Percentiles rank a stretch among this genome's conserved stretches.
Evolutionary conservation across 2,888 invertebrate species (phyloP).

Genomic region (Noctua comes): DNA sequence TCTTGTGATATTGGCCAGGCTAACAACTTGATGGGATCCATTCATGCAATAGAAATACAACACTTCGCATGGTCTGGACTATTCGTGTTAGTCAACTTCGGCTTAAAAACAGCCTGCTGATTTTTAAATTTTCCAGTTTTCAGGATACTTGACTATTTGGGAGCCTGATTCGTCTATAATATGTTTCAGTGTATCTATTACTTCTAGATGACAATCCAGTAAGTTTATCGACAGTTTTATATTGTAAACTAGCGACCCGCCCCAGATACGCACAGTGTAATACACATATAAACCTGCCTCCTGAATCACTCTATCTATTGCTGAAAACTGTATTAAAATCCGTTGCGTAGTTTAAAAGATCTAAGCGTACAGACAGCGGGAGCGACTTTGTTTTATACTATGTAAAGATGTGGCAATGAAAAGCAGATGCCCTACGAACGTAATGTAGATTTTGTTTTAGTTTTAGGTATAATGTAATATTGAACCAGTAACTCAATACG

Average conservation of each 20-base stretch:
- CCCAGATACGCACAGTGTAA: too few species aligned
- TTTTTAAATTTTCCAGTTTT: not conserved
- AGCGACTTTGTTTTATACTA: too few species aligned
- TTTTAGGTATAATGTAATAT: not conserved
- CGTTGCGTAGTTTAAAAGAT: too few species aligned
- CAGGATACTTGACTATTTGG: not conserved
- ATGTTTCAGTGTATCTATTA: not conserved
- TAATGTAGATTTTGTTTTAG: not conserved
- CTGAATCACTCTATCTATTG: too few species aligned
- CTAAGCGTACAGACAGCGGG: too few species aligned
- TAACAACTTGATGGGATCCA: not conserved
- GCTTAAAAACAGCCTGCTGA: not conserved
- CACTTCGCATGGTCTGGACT: not conserved
- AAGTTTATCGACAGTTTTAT: not conserved
- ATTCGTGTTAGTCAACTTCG: not conserved
- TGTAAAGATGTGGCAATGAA: not conserved
- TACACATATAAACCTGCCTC: too few species aligned
- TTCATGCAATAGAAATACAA: not conserved
- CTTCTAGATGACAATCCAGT: not conserved
- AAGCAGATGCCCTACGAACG: not conserved
- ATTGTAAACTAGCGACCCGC: not conserved
- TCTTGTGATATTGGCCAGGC: not conserved
- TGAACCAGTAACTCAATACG: conserved; percentile 16
- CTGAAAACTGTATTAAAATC: too few species aligned
- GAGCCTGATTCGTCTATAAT: not conserved